Evolutionary conservation across 2,797 vertebrate species (phyloP).

Genomic region (Alcedo atthis): DNA sequence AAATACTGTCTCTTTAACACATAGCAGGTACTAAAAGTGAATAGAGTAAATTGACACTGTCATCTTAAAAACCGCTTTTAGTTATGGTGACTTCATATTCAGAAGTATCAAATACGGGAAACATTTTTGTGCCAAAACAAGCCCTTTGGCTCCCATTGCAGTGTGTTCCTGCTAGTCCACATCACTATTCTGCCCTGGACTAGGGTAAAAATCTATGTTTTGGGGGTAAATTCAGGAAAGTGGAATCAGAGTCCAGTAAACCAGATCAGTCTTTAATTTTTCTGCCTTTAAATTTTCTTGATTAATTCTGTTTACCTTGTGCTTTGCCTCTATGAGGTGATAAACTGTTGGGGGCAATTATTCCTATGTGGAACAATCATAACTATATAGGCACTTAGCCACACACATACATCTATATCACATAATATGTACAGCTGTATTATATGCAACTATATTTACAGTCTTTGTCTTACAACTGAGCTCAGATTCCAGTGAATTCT

Average conservation of each 20-base stretch:
- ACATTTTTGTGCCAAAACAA: neutral
- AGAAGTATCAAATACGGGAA: neutral
- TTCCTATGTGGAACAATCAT: neutral
- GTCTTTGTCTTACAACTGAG: neutral
- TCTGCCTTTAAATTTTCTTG: neutral
- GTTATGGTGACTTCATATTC: neutral
- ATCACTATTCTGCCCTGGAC: too few species aligned
- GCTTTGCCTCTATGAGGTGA: neutral
- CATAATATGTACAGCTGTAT: neutral
- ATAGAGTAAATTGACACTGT: neutral
- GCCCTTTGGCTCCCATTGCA: neutral
- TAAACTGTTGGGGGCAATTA: neutral
- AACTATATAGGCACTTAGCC: neutral
- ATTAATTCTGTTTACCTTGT: neutral
- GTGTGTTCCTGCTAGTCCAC: neutral
- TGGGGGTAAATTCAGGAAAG: neutral
- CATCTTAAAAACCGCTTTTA: neutral
- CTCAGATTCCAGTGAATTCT: neutral
- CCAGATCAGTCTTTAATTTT: neutral
- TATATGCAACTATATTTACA: neutral
- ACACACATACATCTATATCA: neutral
- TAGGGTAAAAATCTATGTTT: too few species aligned
- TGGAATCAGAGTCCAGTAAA: neutral
- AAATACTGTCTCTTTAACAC: neutral
- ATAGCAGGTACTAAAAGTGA: neutral